Evolutionary conservation across 2,888 invertebrate genomes (phyloP).

Genomic region (Sinopyrophorus schimmeli): DNA sequence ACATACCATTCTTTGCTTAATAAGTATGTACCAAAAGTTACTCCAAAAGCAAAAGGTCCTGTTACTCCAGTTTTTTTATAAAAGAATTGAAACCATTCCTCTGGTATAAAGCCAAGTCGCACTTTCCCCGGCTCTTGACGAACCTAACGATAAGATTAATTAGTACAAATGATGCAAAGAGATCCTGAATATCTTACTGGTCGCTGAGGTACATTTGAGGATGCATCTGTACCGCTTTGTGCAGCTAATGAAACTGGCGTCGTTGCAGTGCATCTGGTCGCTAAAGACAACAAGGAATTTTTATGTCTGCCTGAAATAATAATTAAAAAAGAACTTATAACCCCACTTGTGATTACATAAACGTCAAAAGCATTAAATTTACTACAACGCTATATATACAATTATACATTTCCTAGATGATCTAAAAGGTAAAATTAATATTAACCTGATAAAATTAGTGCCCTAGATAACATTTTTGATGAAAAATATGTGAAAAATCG

Average conservation of each 20-base stretch:
- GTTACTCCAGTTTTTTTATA: constrained; percentile 89
- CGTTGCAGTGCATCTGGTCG: constrained; percentile 55
- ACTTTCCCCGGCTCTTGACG: constrained; percentile 77
- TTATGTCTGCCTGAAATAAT: constrained; percentile 57
- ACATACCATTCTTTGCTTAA: constrained; percentile 94
- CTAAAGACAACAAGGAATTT: constrained; percentile 56
- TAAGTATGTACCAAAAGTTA: constrained; percentile 79
- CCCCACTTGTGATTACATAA: constrained; percentile 59
- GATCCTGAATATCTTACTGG: constrained; percentile 38
- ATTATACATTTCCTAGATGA: not conserved
- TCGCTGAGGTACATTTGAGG: constrained; percentile 60
- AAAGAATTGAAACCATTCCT: constrained; percentile 94
- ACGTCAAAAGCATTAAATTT: constrained; percentile 42
- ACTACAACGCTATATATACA: not conserved
- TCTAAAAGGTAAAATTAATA: not conserved
- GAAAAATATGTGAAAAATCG: too few relatives aligned
- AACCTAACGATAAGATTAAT: constrained; percentile 45
- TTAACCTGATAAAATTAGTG: constrained; percentile 69
- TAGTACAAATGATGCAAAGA: too few relatives aligned
- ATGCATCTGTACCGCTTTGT: constrained; percentile 50
- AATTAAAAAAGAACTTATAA: constrained; percentile 13
- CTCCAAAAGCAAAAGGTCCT: constrained; percentile 90
- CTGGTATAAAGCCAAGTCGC: constrained; percentile 88
- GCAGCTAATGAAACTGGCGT: constrained; percentile 53
- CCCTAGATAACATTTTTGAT: constrained; percentile 71